phyloP scores from a whole-genome alignment of 2,113 vertebrate genomes.

The Ginglymostoma cirratum region DNA sequence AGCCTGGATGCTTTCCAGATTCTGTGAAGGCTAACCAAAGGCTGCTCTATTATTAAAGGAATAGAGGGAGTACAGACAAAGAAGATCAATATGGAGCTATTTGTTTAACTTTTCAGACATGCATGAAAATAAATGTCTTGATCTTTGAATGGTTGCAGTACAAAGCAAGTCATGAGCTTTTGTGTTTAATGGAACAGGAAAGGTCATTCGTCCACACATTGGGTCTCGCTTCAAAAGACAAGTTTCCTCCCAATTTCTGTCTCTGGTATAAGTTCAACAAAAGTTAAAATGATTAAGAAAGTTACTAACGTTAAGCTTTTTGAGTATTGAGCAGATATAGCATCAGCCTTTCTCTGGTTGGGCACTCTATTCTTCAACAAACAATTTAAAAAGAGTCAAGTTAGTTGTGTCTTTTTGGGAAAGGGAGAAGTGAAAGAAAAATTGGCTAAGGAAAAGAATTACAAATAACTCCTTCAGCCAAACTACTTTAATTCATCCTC shows the following conservation, averaged over 20 bases:
- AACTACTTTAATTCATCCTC: neutral
- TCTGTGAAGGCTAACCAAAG: neutral
- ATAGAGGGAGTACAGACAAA: neutral
- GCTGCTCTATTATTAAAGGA: neutral
- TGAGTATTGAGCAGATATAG: neutral
- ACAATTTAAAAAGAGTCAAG: neutral
- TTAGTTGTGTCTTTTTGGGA: neutral
- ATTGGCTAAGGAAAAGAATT: neutral
- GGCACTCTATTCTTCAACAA: neutral
- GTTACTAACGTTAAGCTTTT: neutral
- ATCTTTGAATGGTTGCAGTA: neutral
- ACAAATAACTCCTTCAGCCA: neutral
- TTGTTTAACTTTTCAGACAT: neutral
- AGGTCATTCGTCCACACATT: neutral
- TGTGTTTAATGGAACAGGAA: neutral
- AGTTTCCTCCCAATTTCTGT: neutral
- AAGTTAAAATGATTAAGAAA: neutral
- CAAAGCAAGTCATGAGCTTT: neutral
- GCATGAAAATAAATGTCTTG: neutral
- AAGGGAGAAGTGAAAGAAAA: neutral
- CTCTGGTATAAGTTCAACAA: neutral
- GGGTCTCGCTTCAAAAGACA: neutral
- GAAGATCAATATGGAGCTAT: neutral
- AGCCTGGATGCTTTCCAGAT: neutral
- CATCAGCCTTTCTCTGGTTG: neutral